phyloP scores from a whole-genome alignment of 2,113 vertebrate genomes.

The Chloropsis hardwickii region DNA sequence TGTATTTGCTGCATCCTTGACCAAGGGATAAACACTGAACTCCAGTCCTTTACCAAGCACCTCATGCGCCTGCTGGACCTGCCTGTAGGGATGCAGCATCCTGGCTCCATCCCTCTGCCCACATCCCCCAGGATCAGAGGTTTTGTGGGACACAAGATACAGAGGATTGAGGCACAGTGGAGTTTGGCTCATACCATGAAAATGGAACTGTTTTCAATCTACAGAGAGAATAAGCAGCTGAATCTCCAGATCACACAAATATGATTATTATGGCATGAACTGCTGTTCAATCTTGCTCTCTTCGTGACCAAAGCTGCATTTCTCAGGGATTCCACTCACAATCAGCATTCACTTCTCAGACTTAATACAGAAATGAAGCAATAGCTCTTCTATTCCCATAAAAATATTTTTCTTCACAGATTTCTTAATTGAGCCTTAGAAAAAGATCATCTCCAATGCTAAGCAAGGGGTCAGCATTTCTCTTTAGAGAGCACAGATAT shows the following conservation, averaged over 20 bases:
- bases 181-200: background rate
- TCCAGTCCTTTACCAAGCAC: fast-evolving
- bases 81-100: fast-evolving
- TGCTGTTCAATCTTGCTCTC: background rate
- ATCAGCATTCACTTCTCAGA: background rate
- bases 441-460: background rate
- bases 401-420: background rate
- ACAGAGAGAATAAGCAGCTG: background rate
- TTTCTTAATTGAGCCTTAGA: background rate
- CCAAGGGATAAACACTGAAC: background rate
- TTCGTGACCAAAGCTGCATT: background rate
- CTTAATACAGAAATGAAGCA: background rate
- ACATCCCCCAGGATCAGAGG: background rate
- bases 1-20: background rate
- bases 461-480: background rate
- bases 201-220: background rate
- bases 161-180: fast-evolving
- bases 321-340: background rate
- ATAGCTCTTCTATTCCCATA: background rate
- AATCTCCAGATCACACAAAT: background rate
- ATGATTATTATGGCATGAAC: background rate
- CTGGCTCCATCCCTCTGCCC: background rate
- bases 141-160: background rate
- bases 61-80: fast-evolving
- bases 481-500: background rate